Evolutionary conservation across 2,888 invertebrate species (phyloP).

Genomic region (Orthosia gothica): DNA sequence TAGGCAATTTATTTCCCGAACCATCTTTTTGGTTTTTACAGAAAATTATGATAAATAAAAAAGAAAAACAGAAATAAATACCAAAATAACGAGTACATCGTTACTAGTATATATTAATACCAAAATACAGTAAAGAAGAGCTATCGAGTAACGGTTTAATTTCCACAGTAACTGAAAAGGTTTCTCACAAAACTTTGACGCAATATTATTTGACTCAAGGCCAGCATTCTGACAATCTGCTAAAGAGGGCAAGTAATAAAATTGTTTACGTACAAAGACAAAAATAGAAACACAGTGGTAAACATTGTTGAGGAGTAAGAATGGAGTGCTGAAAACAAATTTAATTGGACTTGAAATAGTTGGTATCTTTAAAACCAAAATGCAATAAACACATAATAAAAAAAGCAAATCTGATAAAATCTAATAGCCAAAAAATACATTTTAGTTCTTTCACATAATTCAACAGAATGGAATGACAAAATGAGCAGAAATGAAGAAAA

Average conservation of each 20-base stretch:
- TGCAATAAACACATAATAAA: no score
- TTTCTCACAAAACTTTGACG: slow-evolving; percentile 28
- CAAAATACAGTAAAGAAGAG: not conserved
- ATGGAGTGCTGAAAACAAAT: slow-evolving; percentile 4
- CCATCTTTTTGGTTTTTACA: not conserved
- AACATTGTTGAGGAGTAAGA: not conserved
- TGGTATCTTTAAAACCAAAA: not conserved
- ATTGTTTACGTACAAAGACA: slow-evolving; percentile 22
- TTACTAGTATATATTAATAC: not conserved
- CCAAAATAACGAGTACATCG: not conserved
- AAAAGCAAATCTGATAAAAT: no score
- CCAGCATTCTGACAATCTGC: slow-evolving; percentile 16
- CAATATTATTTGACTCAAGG: slow-evolving; percentile 33
- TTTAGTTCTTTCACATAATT: no score
- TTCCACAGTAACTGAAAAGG: not conserved
- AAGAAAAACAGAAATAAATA: not conserved
- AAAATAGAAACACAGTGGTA: slow-evolving; percentile 24
- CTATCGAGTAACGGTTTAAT: slow-evolving; percentile 16
- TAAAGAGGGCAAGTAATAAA: slow-evolving; percentile 23
- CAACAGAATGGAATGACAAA: no score
- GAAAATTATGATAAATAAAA: not conserved
- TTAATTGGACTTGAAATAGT: not conserved
- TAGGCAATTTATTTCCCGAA: no score
- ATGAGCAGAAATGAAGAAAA: not conserved
- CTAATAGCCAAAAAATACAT: no score